Base-by-base conservation (phyloP, 2,797 vertebrate genomes). In the Ptychobarbus kaznakovi region DNA sequence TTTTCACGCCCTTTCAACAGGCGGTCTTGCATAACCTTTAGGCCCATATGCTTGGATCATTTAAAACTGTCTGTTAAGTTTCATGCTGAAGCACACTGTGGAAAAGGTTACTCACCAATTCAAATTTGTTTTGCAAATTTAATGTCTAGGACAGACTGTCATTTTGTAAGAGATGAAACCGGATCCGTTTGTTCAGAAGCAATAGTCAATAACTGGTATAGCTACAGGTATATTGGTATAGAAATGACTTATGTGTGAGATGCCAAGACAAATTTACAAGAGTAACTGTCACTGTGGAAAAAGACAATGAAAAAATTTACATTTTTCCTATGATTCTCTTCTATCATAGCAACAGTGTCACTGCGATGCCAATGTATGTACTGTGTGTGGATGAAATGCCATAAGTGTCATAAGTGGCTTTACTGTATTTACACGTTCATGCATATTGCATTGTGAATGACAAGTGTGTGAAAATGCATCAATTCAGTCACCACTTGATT, bases 81-180 rank as follows among this genome's bases (percentile, higher is more conserved):
- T 70, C 58, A 83, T 46, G 40, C 20, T 90, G 65, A 89, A 87
- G 91, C 91, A 44, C 42, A 44, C 42, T 10, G 8, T 15, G 25
- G 13, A 28, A 49, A 74, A 74, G 72, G 8, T 18, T 32, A 25
- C 15, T 20, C 16, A 74, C 15, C 32, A 38, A 68, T 40, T 40
- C 25, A 58, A n/a, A 58, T 58, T 58, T 65, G 13, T 25, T 7
- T 65, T 65, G 66, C 66, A 70, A 42, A 70, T 70, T 13, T 11
- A 22, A 70, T 38, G 4, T 70, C 20, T 42, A 70, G 68, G 2
- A 13, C 38, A 42, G 32, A 68, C 32, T 18, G 65, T 68, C 18
- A 68, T 68, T 68, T 20, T 68, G 15, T 38, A 38, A 68, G 65
- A 4, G 32, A 38, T 38, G 65, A 38, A 68, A 18, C 18, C 16